Conservation (phyloP, 2,888 invertebrate genomes). For the Tachina fera region DNA sequence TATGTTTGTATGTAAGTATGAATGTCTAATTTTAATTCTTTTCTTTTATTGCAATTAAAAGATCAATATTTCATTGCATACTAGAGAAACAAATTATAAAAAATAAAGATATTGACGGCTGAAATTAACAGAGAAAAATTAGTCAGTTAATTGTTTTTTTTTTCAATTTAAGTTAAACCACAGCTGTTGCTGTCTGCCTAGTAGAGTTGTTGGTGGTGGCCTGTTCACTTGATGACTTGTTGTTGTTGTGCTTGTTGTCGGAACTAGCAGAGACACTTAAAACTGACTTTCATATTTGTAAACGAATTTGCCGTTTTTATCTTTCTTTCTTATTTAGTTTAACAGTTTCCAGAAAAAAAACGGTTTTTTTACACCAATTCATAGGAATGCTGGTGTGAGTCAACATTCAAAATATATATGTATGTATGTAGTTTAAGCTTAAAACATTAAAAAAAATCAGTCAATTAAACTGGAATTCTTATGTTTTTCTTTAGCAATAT, state of each 20-base stretch:
- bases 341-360: conserved; percentile 21
- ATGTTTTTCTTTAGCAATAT: conserved; percentile 24
- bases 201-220: conserved; percentile 11
- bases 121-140: conserved; percentile 10
- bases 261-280: conserved; percentile 37
- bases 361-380: neutral
- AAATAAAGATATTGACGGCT: neutral
- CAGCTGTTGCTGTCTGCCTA: conserved; percentile 21
- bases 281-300: conserved; percentile 31
- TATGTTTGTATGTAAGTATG: neutral
- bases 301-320: conserved; percentile 10
- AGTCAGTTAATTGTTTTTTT: conserved; percentile 1
- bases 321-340: conserved; percentile 11
- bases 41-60: neutral
- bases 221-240: conserved; percentile 35
- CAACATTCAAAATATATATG: conserved; percentile 17
- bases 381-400: conserved; percentile 40
- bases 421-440: neutral
- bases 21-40: neutral
- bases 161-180: neutral
- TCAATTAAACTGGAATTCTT: conserved; percentile 27
- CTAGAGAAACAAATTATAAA: neutral
- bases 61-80: conserved; percentile 9
- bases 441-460: conserved; percentile 32
- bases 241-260: conserved; percentile 31